A percentile compares a stretch with the other conserved stretches of the same genome.
Conservation (phyloP, 2,113 vertebrate species). For the Chlorodrepanis virens region DNA sequence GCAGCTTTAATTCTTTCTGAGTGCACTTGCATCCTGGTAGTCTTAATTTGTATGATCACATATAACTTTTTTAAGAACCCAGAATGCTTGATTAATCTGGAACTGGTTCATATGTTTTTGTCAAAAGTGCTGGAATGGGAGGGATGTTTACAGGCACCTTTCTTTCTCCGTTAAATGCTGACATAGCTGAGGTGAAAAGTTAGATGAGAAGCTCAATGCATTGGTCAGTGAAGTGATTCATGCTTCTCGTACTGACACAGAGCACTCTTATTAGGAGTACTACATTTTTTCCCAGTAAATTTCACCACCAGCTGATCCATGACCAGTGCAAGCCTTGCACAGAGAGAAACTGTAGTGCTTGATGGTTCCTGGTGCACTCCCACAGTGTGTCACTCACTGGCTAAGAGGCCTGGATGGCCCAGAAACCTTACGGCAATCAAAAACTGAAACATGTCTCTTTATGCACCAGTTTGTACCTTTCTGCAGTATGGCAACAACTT, state of each 20-base stretch:
- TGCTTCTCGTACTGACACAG: neutral
- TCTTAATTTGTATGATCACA: neutral
- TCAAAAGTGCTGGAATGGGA: neutral
- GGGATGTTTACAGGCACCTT: neutral
- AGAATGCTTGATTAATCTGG: neutral
- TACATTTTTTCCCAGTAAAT: neutral
- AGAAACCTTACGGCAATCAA: neutral
- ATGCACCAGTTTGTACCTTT: neutral
- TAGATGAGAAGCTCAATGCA: neutral
- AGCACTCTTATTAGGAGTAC: neutral
- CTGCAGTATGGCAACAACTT: neutral
- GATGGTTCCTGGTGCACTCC: rapidly evolving
- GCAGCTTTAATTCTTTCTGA: neutral
- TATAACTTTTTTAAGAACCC: neutral
- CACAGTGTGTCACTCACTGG: neutral
- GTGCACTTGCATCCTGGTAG: neutral
- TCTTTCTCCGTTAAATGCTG: neutral
- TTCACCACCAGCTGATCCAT: neutral
- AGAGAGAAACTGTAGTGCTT: neutral
- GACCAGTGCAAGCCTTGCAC: neutral
- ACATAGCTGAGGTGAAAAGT: neutral
- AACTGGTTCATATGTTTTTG: neutral
- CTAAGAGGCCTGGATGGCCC: neutral
- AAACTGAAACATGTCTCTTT: neutral
- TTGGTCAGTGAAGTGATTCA: neutral